Evolutionary conservation across 2,797 vertebrate species (phyloP), one percentile per base, ranked within the genome.

Genomic region (Heliangelus exortis): DNA sequence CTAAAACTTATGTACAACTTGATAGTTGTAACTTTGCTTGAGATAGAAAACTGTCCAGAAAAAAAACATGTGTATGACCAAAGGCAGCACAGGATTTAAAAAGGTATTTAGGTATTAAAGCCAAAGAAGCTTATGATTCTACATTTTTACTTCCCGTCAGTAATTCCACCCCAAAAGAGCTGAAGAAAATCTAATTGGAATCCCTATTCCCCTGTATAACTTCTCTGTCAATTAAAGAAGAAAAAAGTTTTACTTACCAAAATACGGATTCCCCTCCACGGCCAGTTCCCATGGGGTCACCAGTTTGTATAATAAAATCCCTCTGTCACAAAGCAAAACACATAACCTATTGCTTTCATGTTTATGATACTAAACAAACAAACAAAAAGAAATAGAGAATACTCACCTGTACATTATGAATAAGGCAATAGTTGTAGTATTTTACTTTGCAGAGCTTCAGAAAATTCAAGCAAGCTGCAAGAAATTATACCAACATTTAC

Each of bases 401-500:
- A 93, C 97, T 98, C 97, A 99, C 99, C 98, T 99, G 99, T 8
- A 99, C 99, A 98, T 98, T 99, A 97, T 99, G 98, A 97, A 99
- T 96, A 87, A 99, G 99, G 84, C 99, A 99, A 88, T 98, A 99
- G 97, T 99, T 99, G 97, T 99, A 99, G 95, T 98, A 99, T 89
- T 99, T 99, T 96, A 98, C 99, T 98, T 99, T 99, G 97, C 99
- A 99, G 85, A 99, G 98, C 94, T 99, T 99, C 96, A 99, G 92
- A 84, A 99, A 99, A 98, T 99, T 99, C 75, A 99, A 96, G 75
- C 98, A 99, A 59, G 99, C 99, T 99, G 97, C 34, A 97, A 96
- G 33, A 97, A 93, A 97, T 43, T 15, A 80, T 16, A 84, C 2
- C 54, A 80, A 33, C 31, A 66, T 69, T 96, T 84, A 96, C 6